Evolutionary conservation across 2,797 vertebrate species (phyloP), one percentile per base, ranked within the genome.

Genomic region (Fistularia tabacaria): DNA sequence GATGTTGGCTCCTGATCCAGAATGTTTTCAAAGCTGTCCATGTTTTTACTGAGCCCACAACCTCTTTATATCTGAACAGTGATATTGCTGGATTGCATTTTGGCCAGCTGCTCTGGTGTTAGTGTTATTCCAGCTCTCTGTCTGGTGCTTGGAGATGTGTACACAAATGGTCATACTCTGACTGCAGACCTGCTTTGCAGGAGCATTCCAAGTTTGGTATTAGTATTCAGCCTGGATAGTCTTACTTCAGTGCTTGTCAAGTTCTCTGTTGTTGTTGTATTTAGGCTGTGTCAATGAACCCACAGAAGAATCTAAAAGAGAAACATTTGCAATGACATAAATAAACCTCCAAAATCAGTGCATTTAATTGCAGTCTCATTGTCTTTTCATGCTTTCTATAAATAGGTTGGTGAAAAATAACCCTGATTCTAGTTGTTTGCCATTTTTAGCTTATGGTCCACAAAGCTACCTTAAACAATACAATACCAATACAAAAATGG

Each of bases 141-240:
- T 71, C 57, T 62, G 62, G 59, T 54, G 38, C 54, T 64, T 57
- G 13, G 43, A 74, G 71, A 80, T 46, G 38, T 63, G 62, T 52
- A 62, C 50, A 73, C 57, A 66, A 59, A 54, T 37, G 49, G 57
- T 68, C 69, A 62, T 62, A 60, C 66, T 66, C 52, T 59, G 59
- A 58, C 70, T 57, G n/a, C 75, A 73, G 70, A 63, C 62, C 49
- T 71, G 54, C 45, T 68, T 46, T 48, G 79, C 50, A 53, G 61
- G 76, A 74, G 67, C 56, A 48, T 74, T 83, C 61, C 74, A 10
- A 59, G 64, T 59, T 60, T 14, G 39, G 71, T 79, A 88, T 89
- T 87, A 83, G 80, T 83, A 90, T 88, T 83, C 88, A 71, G 72
- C 37, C 67, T 62, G 50, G 40, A 66, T 72, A 81, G 79, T 58